These are phyloP conservation scores for Calephelis virginiensis DNA, from an alignment of 1,140 invertebrate species.

Conservation along the genomic window DNA sequence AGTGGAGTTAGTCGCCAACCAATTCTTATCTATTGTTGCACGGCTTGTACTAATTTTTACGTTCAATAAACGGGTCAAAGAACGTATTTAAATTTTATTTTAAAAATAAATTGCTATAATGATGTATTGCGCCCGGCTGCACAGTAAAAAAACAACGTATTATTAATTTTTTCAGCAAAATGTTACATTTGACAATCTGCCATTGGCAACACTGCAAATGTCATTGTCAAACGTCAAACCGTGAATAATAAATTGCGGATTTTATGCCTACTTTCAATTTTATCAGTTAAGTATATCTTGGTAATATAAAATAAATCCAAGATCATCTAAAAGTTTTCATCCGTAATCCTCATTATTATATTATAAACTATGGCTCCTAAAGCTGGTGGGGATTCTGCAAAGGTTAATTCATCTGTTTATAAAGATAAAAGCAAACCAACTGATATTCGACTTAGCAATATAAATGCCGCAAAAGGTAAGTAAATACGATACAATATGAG, in stretches of 20 bases:
- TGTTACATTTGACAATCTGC: no score
- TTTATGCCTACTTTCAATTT: background rate
- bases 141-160: no score
- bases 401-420: slow-evolving; percentile 79
- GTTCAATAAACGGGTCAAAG: no score
- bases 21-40: no score
- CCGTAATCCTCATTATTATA: background rate
- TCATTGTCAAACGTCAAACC: background rate
- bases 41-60: no score
- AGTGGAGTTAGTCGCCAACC: no score
- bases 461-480: slow-evolving; percentile 97
- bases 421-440: slow-evolving; percentile 96
- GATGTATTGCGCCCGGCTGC: no score
- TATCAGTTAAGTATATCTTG: background rate
- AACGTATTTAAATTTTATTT: no score
- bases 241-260: background rate
- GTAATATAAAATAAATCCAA: slow-evolving; percentile 23
- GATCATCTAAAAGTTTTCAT: slow-evolving; percentile 17
- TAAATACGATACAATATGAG: slow-evolving; percentile 16
- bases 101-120: no score
- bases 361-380: slow-evolving; percentile 65
- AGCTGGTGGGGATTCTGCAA: slow-evolving; percentile 70
- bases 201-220: background rate
- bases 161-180: no score
- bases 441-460: slow-evolving; percentile 97